phyloP scores from a whole-genome alignment of 2,888 invertebrate species.

The Lithophane leautieri region DNA sequence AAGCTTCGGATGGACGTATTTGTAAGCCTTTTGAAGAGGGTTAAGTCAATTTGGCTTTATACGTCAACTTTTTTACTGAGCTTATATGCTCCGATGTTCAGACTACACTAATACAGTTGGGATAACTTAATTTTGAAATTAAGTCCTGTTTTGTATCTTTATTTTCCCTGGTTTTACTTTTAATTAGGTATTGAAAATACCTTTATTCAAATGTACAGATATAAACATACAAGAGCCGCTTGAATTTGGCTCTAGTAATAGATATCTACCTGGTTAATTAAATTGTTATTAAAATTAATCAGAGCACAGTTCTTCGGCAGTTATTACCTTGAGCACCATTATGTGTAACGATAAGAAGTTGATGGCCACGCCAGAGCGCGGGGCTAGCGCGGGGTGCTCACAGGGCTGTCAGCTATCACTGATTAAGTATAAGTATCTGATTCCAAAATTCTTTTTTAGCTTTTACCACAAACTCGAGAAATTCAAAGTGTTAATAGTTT shows the following conservation, averaged over 20 bases:
- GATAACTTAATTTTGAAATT: constrained; percentile 45
- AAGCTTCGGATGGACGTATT: constrained; percentile 85
- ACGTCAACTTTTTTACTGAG: constrained; percentile 86
- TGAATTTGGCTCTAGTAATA: not conserved
- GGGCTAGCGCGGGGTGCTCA: constrained; percentile 63
- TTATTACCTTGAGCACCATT: constrained; percentile 76
- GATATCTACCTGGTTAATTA: not conserved
- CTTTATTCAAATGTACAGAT: not conserved
- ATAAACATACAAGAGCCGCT: not conserved
- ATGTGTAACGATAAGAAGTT: constrained; percentile 86
- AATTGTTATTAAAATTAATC: constrained; percentile 60
- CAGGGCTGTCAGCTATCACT: constrained; percentile 64
- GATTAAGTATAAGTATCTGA: no score
- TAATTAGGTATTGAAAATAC: not conserved
- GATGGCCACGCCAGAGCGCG: constrained; percentile 75
- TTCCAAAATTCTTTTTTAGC: not conserved
- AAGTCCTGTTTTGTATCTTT: constrained; percentile 7
- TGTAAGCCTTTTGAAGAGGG: constrained; percentile 89
- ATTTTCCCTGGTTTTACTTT: not conserved
- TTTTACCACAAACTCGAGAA: not conserved
- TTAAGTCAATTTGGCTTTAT: constrained; percentile 87
- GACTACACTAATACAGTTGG: constrained; percentile 66
- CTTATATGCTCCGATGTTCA: constrained; percentile 72
- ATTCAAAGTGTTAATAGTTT: not conserved
- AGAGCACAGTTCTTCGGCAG: constrained; percentile 69